Evolutionary conservation across 37 sponge, comb jelly and placozoan genomes (phyloP).

Genomic region (Haliclona indistincta): DNA sequence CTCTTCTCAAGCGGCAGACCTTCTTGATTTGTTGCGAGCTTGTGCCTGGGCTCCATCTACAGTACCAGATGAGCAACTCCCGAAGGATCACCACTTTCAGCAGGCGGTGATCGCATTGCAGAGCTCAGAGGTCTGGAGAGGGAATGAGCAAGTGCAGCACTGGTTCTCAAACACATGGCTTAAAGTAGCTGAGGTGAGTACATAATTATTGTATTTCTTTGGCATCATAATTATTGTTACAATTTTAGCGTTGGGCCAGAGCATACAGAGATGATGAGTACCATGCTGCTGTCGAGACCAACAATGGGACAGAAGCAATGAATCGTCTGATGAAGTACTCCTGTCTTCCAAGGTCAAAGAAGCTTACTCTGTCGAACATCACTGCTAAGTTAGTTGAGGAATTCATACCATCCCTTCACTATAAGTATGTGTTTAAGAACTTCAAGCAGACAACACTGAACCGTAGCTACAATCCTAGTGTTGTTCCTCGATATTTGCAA

Average conservation of each 20-base stretch:
- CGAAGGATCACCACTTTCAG: constrained; percentile 2
- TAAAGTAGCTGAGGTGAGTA: too few relatives aligned
- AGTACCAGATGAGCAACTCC: background rate
- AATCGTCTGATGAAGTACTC: constrained; percentile 15
- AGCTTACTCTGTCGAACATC: constrained; percentile 4
- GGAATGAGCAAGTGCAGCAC: constrained; percentile 7
- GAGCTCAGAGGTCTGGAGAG: constrained; percentile 5
- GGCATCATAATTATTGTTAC: background rate
- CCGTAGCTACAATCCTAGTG: constrained; percentile 14
- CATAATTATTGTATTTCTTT: too few relatives aligned
- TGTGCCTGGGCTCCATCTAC: constrained; percentile 21
- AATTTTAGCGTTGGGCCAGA: constrained; percentile 11
- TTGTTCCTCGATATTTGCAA: constrained; percentile 21
- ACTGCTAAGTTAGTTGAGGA: background rate
- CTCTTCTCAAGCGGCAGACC: background rate
- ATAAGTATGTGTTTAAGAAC: constrained; percentile 21
- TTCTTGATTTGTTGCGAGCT: constrained; percentile 9
- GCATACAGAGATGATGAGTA: constrained; percentile 10
- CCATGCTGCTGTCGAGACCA: constrained; percentile 19
- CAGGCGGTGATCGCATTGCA: background rate
- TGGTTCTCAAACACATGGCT: too few relatives aligned
- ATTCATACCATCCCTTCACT: constrained; percentile 13
- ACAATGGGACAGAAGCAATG: constrained; percentile 17
- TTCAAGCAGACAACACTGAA: constrained; percentile 25
- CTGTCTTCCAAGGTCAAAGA: constrained; percentile 2